Evolutionary conservation across 1,140 invertebrate genomes (phyloP).

Genomic region (Aethina tumida): DNA sequence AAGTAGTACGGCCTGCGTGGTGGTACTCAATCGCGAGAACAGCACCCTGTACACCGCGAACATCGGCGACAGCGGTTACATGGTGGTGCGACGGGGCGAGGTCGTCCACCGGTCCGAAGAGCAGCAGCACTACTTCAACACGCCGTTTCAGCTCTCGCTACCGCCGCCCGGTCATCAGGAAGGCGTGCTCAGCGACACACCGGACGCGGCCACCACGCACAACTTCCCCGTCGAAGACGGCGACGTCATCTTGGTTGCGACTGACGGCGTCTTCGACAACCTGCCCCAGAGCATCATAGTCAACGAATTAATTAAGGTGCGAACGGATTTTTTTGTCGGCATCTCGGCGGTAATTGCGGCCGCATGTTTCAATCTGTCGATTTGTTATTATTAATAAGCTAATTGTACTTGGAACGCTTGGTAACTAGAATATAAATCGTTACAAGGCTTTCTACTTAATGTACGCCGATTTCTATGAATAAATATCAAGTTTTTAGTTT

Average conservation of each 20-base stretch:
- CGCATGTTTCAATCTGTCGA: not conserved
- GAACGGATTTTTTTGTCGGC: not conserved
- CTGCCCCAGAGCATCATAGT: slow-evolving; percentile 83
- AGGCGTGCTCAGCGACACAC: slow-evolving; percentile 81
- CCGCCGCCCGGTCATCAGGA: slow-evolving; percentile 80
- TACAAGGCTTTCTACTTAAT: no score
- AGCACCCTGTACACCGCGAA: slow-evolving; percentile 89
- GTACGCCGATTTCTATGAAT: no score
- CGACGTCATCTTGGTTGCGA: slow-evolving; percentile 91
- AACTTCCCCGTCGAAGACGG: slow-evolving; percentile 89
- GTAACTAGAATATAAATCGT: no score
- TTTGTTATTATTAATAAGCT: not conserved
- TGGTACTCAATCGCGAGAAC: slow-evolving; percentile 83
- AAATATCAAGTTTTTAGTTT: no score
- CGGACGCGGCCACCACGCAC: slow-evolving; percentile 81
- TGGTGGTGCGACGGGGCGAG: slow-evolving; percentile 77
- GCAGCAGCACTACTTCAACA: slow-evolving; percentile 98
- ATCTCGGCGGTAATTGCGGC: not conserved
- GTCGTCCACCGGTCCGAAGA: slow-evolving; percentile 88
- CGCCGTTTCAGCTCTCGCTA: slow-evolving; percentile 91
- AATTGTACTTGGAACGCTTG: not conserved
- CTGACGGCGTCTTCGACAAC: slow-evolving; percentile 98
- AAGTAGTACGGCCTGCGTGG: slow-evolving; percentile 94
- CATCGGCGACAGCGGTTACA: slow-evolving; percentile 96
- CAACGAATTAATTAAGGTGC: slow-evolving; percentile 60